Base-by-base conservation (phyloP, 2,888 invertebrate species). In the Archips xylosteana region DNA sequence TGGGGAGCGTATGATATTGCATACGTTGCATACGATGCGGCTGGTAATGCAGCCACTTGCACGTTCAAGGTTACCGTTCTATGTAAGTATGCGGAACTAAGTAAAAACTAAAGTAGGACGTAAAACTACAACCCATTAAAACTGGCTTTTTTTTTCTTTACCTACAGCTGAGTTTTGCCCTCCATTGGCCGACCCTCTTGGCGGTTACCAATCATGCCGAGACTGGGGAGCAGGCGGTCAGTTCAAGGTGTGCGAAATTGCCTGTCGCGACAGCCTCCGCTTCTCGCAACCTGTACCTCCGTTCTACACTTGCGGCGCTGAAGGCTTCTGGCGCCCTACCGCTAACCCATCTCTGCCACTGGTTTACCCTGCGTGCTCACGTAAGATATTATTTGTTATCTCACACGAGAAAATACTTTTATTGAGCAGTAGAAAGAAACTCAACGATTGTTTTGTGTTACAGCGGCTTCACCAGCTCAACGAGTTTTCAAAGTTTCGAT, bases 271-370 rank as follows among this genome's bases (percentile, higher is more conserved):
- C 73, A 98, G 98, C n/a, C 93, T 98, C 6, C 95, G 97, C 79
- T 99, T 99, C 95, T 98, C 99, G 0, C 97, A 98, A 85, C 96
- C 96, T 72, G 97, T 99, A n/a, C 99, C 99, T 0, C 97, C 98
- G 79, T 99, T 99, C 95, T 99, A 99, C 89, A 98, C 98, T 0
- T 99, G 99, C 86, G 99, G 99, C n/a, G 98, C 97, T 70, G 99
- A 99, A 96, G 99, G 99, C 57, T 98, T 98, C 91, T 99, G 99
- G 99, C 95, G 98, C 80, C 99, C 99, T 67, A 98, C 98, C 0
- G 95, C 93, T 51, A 96, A 98, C 84, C 97, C 98, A 9, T 95
- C 95, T 63, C 94, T 97, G 81, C 97, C 98, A 45, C 92, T 98
- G 78, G 95, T 97, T n/a, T 98, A 98, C 85, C 98, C 98, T 73